Conservation (phyloP, 2,888 invertebrate genomes). For the Himalopsyche kuldschensis region DNA sequence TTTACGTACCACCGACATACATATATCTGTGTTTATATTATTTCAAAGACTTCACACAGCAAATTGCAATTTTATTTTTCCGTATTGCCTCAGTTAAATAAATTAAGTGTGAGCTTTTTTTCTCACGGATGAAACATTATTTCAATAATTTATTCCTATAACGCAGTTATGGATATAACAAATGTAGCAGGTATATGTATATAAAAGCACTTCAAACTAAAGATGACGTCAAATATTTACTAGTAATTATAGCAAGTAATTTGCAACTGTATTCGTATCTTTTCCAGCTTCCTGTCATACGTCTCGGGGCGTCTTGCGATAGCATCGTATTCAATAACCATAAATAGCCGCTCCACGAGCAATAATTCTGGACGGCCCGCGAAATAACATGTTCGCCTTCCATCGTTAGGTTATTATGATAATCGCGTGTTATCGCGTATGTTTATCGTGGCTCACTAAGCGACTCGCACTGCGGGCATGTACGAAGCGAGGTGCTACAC, state of each 20-base stretch:
- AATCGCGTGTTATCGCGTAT: slow-evolving; percentile 19
- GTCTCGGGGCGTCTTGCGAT: slow-evolving; percentile 6
- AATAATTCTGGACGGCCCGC: slow-evolving; percentile 7
- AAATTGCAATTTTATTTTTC: too few relatives aligned
- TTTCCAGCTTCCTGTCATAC: not conserved
- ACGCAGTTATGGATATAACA: too few relatives aligned
- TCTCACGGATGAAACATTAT: too few relatives aligned
- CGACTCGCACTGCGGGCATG: not conserved
- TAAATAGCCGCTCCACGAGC: slow-evolving; percentile 14
- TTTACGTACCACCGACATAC: too few relatives aligned
- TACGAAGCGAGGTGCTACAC: not conserved
- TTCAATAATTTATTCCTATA: too few relatives aligned
- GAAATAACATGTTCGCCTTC: slow-evolving; percentile 12
- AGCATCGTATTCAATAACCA: slow-evolving; percentile 28
- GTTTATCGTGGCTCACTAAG: slow-evolving; percentile 14
- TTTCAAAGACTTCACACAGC: too few relatives aligned
- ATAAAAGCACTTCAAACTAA: too few relatives aligned
- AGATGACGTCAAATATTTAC: too few relatives aligned
- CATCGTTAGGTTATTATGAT: slow-evolving; percentile 32
- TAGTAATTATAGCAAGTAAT: not conserved
- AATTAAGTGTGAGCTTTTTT: too few relatives aligned
- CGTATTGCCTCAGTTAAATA: too few relatives aligned
- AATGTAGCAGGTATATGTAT: too few relatives aligned
- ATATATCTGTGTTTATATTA: too few relatives aligned
- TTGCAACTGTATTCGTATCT: not conserved